These are phyloP conservation scores for Aethes cnicana DNA, from an alignment of 2,888 invertebrate species.

Conservation along the genomic window DNA sequence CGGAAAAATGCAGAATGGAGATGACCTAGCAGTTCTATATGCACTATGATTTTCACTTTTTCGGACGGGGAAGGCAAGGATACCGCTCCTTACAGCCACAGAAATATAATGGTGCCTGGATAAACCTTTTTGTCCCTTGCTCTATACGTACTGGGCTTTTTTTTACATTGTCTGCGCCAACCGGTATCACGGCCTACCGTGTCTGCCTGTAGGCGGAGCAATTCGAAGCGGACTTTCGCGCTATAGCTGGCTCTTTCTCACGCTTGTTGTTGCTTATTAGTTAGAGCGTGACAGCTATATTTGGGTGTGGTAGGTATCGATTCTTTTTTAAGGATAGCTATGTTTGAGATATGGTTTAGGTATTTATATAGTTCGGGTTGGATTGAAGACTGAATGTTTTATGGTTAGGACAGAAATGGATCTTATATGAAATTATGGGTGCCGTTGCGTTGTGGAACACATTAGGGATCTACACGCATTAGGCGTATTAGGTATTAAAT, in stretches of 20 bases:
- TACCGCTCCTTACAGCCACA: slow-evolving; percentile 60
- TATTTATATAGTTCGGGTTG: slow-evolving; percentile 26
- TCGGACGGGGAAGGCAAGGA: slow-evolving; percentile 50
- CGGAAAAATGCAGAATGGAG: slow-evolving; percentile 42
- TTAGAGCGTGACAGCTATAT: slow-evolving; percentile 40
- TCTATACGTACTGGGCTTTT: slow-evolving; percentile 57
- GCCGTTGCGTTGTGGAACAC: background rate
- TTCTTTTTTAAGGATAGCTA: slow-evolving; percentile 43
- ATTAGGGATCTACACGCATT: background rate
- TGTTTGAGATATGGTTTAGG: slow-evolving; percentile 30
- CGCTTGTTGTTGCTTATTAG: slow-evolving; percentile 28
- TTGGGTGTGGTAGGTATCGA: slow-evolving; percentile 40
- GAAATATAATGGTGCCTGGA: slow-evolving; percentile 58
- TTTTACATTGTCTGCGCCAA: slow-evolving; percentile 65
- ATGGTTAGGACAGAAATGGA: slow-evolving; percentile 5
- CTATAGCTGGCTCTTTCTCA: slow-evolving; percentile 43
- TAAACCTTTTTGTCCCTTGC: slow-evolving; percentile 71
- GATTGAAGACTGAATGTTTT: slow-evolving; percentile 22
- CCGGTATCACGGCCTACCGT: slow-evolving; percentile 56
- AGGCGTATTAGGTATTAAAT: background rate
- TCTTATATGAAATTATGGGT: slow-evolving; percentile 4
- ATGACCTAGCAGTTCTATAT: slow-evolving; percentile 54
- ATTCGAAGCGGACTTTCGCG: slow-evolving; percentile 21
- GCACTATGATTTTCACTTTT: slow-evolving; percentile 63
- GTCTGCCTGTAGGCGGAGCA: slow-evolving; percentile 58